These are phyloP conservation scores for Melipona beecheii DNA, from an alignment of 2,888 invertebrate species.

Conservation along the genomic window DNA sequence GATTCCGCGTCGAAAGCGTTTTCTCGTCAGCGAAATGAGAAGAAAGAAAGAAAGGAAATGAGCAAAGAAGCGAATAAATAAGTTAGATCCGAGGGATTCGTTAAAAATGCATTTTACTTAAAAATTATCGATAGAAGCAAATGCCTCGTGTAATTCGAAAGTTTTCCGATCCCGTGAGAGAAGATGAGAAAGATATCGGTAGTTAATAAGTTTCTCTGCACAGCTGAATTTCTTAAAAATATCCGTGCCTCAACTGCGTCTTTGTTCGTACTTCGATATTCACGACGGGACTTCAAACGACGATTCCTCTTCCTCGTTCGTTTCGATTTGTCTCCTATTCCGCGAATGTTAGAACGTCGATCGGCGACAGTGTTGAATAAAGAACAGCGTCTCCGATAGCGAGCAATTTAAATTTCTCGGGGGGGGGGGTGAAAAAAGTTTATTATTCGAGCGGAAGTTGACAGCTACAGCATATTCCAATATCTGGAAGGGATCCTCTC, in stretches of 20 bases:
- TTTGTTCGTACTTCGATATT: constrained; percentile 57
- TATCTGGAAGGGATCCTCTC: constrained; percentile 52
- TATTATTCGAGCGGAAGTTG: constrained; percentile 66
- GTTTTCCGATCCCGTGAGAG: not conserved
- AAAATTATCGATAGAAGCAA: constrained; percentile 1
- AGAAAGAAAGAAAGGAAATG: too few relatives aligned
- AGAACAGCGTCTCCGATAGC: constrained; percentile 51
- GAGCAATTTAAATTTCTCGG: constrained; percentile 60
- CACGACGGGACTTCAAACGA: constrained; percentile 41
- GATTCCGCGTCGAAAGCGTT: too few relatives aligned
- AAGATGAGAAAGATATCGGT: constrained; percentile 1
- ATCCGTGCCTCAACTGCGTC: constrained; percentile 33
- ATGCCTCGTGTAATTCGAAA: constrained; percentile 3
- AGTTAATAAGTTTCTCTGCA: constrained; percentile 14
- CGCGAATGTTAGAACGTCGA: constrained; percentile 51
- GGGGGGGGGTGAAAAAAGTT: constrained; percentile 47
- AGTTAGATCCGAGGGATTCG: not conserved
- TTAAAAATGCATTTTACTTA: constrained; percentile 11
- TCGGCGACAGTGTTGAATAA: constrained; percentile 56
- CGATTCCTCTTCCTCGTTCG: constrained; percentile 30
- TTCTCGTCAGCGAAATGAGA: too few relatives aligned
- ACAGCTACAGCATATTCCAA: constrained; percentile 70
- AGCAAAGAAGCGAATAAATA: too few relatives aligned
- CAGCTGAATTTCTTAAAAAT: constrained; percentile 45
- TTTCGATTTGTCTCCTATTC: constrained; percentile 63